A percentile compares a stretch with the other conserved stretches of the same genome.
Conservation (phyloP, 2,888 invertebrate genomes). For the Cephus sareptanus region DNA sequence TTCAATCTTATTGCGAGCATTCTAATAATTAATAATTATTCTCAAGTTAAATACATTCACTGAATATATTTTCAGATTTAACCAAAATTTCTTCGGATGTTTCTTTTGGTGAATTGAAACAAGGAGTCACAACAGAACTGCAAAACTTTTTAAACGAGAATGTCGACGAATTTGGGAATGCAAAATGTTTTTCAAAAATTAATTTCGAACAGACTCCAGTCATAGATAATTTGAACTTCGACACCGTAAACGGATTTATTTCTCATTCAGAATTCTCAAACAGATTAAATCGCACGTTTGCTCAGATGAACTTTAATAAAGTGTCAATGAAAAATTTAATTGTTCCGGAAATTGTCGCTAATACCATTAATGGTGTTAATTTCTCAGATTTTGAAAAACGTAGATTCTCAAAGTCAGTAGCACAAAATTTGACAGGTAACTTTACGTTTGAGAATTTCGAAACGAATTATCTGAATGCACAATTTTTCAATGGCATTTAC, state of each 20-base stretch:
- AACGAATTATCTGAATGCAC: constrained; percentile 24
- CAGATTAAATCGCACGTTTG: constrained; percentile 59
- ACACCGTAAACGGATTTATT: constrained; percentile 34
- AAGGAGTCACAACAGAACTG: constrained; percentile 31
- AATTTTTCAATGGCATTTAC: constrained; percentile 37
- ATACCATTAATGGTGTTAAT: constrained; percentile 35
- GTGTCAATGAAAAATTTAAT: constrained; percentile 63
- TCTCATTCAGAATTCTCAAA: constrained; percentile 28
- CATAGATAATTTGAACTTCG: constrained; percentile 27
- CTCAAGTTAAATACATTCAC: background rate
- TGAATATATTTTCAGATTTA: constrained; percentile 36
- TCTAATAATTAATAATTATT: no score
- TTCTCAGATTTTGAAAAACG: constrained; percentile 27
- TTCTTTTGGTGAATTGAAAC: constrained; percentile 35
- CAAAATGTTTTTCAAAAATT: constrained; percentile 32
- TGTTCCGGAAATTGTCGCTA: constrained; percentile 50
- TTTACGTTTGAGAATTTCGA: constrained; percentile 35
- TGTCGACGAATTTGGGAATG: constrained; percentile 3
- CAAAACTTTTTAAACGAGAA: constrained; percentile 27
- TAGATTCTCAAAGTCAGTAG: constrained; percentile 22
- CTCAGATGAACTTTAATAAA: constrained; percentile 66
- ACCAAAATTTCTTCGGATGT: constrained; percentile 40
- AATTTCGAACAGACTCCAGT: background rate
- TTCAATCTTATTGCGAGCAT: background rate
- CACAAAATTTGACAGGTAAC: constrained; percentile 36